Percentiles rank a stretch among this genome's conserved stretches.
Conservation (phyloP, 2,113 vertebrate genomes). For the Tretioscincus oriximinensis region DNA sequence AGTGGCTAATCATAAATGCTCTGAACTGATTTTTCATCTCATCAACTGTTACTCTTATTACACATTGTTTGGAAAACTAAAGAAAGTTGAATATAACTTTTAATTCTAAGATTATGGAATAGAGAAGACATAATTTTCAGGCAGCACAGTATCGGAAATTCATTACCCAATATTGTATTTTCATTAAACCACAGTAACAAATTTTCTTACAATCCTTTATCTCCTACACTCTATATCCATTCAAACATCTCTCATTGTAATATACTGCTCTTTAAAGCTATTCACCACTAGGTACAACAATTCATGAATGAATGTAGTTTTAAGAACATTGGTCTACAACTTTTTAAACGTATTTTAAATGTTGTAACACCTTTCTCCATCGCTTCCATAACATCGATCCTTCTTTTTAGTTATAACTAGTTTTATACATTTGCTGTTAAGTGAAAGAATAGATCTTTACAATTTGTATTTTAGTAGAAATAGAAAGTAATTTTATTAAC, state of each 20-base stretch:
- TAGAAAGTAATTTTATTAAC: neutral
- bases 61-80: neutral
- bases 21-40: neutral
- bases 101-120: neutral
- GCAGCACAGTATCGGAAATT: constrained; percentile 3
- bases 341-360: too few relatives aligned
- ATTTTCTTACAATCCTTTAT: neutral
- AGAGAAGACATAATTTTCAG: neutral
- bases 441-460: neutral
- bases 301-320: constrained; percentile 17
- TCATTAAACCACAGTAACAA: constrained; percentile 2
- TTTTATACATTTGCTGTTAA: neutral
- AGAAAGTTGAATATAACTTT: neutral
- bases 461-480: neutral
- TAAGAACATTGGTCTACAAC: neutral
- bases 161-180: neutral
- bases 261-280: constrained; percentile 15
- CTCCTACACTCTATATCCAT: neutral
- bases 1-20: neutral
- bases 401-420: neutral
- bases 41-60: neutral
- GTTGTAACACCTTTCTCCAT: too few relatives aligned
- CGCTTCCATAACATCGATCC: neutral
- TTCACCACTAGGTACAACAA: neutral
- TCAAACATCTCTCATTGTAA: constrained; percentile 10